Base-by-base conservation (phyloP, 2,797 vertebrate genomes). In the Coccyzus lansbergi region DNA sequence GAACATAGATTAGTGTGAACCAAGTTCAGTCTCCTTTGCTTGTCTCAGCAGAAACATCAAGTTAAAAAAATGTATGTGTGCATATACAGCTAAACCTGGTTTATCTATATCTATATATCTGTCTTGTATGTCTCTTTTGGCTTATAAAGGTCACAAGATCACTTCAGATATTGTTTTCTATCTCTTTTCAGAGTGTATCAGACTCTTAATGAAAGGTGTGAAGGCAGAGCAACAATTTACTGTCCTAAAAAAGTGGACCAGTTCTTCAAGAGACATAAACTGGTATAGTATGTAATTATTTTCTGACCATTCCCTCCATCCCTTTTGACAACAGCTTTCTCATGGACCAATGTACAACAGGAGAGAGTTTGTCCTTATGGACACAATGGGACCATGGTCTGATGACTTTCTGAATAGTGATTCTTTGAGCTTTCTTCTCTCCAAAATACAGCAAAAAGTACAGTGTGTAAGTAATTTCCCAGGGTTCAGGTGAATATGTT, bases 1-100 rank as follows among this genome's bases (percentile, higher is more conserved):
- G 63, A 70, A 77, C 56, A 55, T 52, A 70, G 79, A 92, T 95
- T 96, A 86, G 19, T 75, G 83, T 79, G 74, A 97, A 87, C 13
- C 44, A 83, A 95, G 16, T 74, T 82, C 70, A 68, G 24, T 24
- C 59, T 87, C 49, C 49, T 76, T 88, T 86, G 67, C n/a, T 92
- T 92, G 38, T n/a, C 24, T 94, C 59, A 84, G 49, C 20, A 92
- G 80, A 74, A 94, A 55, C 17, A 63, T 88, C 90, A 75, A 17
- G 67, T 87, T 87, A 34, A 75, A 92, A 92, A 72, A 38, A 52
- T 22, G 3, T 56, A 24, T 38, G 36, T n/a, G 26, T 64, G 17
- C 26, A 9, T 31, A 9, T 25, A 38, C 82, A 71, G 36, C 28
- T 85, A 5, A 28, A 44, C 19, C 29, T n/a, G n/a, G n/a, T n/a